Evolutionary conservation across 1,140 invertebrate species (phyloP).

Genomic region (Drosophila mauritiana): DNA sequence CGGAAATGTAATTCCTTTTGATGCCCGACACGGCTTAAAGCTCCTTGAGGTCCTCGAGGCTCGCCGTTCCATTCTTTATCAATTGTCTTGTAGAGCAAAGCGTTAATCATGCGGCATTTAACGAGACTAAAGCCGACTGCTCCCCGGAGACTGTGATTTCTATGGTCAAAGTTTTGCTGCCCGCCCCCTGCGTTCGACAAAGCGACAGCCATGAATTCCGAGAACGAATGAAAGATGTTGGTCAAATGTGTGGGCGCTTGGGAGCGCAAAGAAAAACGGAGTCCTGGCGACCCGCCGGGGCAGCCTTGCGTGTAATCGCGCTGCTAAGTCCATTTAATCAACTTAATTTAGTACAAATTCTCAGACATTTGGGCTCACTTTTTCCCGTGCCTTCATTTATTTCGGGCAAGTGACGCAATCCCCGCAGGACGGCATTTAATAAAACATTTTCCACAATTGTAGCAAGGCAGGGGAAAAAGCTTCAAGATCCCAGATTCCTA

Average conservation of each 20-base stretch:
- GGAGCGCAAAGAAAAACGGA: conserved; percentile 32
- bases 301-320: conserved; percentile 77
- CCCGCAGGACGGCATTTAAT: conserved; percentile 64
- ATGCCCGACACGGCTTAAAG: conserved; percentile 47
- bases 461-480: conserved; percentile 4
- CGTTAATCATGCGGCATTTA: conserved; percentile 81
- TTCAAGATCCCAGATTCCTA: conserved; percentile 53
- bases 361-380: conserved; percentile 63
- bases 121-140: conserved; percentile 58
- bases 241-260: conserved; percentile 30
- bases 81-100: conserved; percentile 75
- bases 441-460: conserved; percentile 65
- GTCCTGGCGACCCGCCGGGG: conserved; percentile 9
- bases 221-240: conserved; percentile 68
- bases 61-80: conserved; percentile 58
- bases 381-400: conserved; percentile 23
- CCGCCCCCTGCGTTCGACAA: conserved; percentile 35
- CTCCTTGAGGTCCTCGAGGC: conserved; percentile 12
- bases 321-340: conserved; percentile 82
- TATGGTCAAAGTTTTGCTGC: conserved; percentile 66
- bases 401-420: conserved; percentile 54
- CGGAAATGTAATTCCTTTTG: conserved; percentile 43
- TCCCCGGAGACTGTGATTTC: conserved; percentile 74
- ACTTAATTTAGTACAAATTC: conserved; percentile 83
- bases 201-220: conserved; percentile 54